Percentiles rank a stretch among this genome's conserved stretches.
Evolutionary conservation across 2,797 vertebrate species (phyloP).

Genomic region (Phoeniculus purpureus): DNA sequence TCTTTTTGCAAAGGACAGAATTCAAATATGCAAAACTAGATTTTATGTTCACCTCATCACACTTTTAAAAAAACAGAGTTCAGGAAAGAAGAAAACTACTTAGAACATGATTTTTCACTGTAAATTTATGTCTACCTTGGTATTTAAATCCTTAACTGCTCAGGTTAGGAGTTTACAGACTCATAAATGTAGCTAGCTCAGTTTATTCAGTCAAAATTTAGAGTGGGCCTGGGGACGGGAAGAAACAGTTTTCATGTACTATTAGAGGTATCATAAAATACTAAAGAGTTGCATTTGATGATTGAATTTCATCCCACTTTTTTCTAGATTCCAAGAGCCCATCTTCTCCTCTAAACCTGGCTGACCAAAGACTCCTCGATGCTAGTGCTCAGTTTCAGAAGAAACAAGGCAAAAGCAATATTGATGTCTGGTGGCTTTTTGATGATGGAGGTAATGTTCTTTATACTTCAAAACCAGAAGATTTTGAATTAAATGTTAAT

Average conservation of each 20-base stretch:
- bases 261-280: not conserved
- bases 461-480: not conserved
- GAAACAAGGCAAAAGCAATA: slow-evolving; percentile 95
- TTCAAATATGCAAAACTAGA: accelerated
- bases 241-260: not conserved
- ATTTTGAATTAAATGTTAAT: not conserved
- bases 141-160: not conserved
- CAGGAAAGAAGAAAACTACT: not conserved
- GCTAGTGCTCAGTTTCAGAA: slow-evolving; percentile 93
- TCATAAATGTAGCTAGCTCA: not conserved
- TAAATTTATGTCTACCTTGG: not conserved
- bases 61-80: not conserved
- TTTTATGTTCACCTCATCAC: not conserved
- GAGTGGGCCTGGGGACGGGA: not conserved
- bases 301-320: not conserved
- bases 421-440: slow-evolving; percentile 99
- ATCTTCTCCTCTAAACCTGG: slow-evolving; percentile 81
- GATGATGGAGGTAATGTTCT: slow-evolving; percentile 90
- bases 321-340: slow-evolving; percentile 82
- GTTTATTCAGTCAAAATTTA: not conserved
- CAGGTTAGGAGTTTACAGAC: not conserved
- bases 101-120: not conserved
- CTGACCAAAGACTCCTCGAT: slow-evolving; percentile 91
- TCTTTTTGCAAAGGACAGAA: not conserved
- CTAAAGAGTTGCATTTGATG: not conserved